Evolutionary conservation across 2,113 vertebrate species (phyloP).

Genomic region (Empidonax alnorum): DNA sequence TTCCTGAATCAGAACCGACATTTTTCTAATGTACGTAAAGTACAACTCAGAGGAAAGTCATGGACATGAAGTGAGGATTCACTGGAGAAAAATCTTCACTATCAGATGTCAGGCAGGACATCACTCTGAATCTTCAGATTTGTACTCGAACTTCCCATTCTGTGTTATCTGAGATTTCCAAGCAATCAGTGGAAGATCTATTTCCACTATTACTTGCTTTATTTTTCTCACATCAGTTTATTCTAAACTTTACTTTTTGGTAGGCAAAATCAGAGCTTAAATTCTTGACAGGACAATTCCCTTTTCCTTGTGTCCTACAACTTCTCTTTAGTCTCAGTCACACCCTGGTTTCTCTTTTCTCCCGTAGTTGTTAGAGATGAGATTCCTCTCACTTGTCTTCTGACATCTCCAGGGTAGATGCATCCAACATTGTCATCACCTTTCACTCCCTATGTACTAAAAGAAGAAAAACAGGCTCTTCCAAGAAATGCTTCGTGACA

Average conservation of each 20-base stretch:
- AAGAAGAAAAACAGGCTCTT: neutral
- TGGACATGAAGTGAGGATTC: neutral
- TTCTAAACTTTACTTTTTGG: neutral
- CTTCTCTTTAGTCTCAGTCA: neutral
- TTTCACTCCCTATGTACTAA: neutral
- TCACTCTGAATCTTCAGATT: neutral
- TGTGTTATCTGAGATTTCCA: neutral
- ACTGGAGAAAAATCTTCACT: neutral
- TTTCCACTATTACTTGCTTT: neutral
- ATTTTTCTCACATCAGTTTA: neutral
- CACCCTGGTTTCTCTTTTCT: neutral
- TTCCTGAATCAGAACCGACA: neutral
- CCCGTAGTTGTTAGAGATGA: neutral
- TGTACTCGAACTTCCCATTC: neutral
- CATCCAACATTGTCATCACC: neutral
- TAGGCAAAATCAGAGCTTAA: neutral
- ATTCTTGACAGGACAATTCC: neutral
- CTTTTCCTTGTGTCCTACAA: neutral
- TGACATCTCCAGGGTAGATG: neutral
- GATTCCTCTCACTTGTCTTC: neutral
- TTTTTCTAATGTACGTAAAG: neutral
- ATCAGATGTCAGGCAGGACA: rapidly evolving
- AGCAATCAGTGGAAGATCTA: neutral
- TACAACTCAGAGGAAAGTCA: neutral
- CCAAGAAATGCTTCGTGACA: neutral